Evolutionary conservation across 2,888 invertebrate genomes (phyloP), one percentile per base, ranked within the genome.

Genomic region (Hirtodrosophila confusa): DNA sequence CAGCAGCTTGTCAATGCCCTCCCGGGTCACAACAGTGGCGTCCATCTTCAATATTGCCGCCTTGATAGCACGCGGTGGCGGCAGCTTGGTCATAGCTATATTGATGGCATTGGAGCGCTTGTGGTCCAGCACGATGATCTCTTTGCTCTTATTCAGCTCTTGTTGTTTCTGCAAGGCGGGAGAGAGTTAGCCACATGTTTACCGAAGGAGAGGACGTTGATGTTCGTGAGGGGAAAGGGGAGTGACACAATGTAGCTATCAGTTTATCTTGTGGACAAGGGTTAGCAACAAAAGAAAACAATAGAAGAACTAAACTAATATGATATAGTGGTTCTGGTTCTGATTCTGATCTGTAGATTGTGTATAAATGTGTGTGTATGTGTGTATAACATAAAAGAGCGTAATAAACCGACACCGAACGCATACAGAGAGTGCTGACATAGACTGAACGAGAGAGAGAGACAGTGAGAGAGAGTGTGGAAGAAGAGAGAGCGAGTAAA

Each of bases 11-110:
- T 99, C 99, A 77, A 99, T 98, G 27, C 98, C 98, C 92, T 99
- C 99, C 80, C 98, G 94, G 80, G 98, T 99, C 92, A 99, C 97
- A 45, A 99, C 98, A 0, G 98, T 97, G 1, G 97, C 97, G 91
- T 99, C 99, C 98, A 99, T 99, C 93, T 99, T 99, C 91, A 99
- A 93, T 71, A 98, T 98, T 27, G 99, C 99, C n/a, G 98, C 97
- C 91, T 99, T 99, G 73, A 99, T 99, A 6, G 99, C 97, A 74
- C 98, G 94, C 0, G 99, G 97, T 0, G 99, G 99, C 2, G 99
- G 99, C 73, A 99, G 93, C 91, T 99, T 99, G 23, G 99, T 99
- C 96, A 99, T 97, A 11, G 99, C 99, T 86, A 99, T 99, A 91
- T 99, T 99, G 82, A 99, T 99, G 40, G 98, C 99, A 91, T 99